These are phyloP conservation scores for Dasypus novemcinctus DNA, from an alignment of 2,113 vertebrate genomes.

Conservation along the genomic window DNA sequence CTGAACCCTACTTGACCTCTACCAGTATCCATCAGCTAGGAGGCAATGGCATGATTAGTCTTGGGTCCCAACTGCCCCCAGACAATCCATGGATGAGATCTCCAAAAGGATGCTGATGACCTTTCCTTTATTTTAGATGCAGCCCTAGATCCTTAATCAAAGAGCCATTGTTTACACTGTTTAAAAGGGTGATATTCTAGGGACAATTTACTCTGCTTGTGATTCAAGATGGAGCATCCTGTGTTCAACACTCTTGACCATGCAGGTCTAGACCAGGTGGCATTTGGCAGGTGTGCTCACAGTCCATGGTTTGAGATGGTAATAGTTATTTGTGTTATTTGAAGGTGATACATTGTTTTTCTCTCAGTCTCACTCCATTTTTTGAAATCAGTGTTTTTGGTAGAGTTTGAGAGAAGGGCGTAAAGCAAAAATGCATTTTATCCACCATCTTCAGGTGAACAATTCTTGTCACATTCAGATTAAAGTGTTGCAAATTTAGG, in stretches of 20 bases:
- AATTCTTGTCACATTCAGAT: not conserved
- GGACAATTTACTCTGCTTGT: not conserved
- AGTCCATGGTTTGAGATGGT: not conserved
- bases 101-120: not conserved
- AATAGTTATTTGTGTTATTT: not conserved
- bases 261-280: not conserved
- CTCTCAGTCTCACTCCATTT: not conserved
- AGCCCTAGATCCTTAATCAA: not conserved
- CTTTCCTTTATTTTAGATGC: not conserved
- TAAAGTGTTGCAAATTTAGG: not conserved
- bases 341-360: not conserved
- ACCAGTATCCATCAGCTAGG: not conserved
- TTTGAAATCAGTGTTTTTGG: not conserved
- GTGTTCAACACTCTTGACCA: not conserved
- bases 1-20: not conserved
- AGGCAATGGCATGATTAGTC: not conserved
- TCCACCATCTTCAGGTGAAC: not conserved
- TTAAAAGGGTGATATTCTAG: not conserved
- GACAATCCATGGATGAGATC: accelerated
- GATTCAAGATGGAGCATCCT: not conserved
- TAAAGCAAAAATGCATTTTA: not conserved
- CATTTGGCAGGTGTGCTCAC: not conserved
- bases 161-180: not conserved
- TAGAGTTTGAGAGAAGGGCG: not conserved
- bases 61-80: not conserved